Evolutionary conservation across 2,797 vertebrate species (phyloP), one percentile per base, ranked within the genome.

Genomic region (Carduelis carduelis): DNA sequence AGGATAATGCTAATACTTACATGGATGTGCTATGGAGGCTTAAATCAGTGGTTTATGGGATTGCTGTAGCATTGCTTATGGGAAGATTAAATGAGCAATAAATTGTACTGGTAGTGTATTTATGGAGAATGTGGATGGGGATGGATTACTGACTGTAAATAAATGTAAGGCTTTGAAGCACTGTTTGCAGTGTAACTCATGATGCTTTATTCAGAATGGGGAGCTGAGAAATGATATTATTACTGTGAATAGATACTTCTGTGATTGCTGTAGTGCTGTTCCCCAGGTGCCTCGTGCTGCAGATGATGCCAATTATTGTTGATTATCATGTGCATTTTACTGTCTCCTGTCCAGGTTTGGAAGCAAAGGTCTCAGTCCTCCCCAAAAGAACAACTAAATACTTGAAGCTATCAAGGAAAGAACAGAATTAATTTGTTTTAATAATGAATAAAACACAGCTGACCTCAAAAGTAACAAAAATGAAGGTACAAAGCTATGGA

Each of bases 141-240:
- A 49, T 86, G 59, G 72, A 47, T 76, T 91, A 26, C 34, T 63
- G 68, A 28, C 66, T 60, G 47, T 56, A 68, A 88, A 59, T 83
- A 83, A 83, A n/a, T 24, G 16, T 8, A 30, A 34, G 39, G 19
- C 34, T 91, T 71, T 41, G 65, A 49, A 81, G 35, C 3, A 3
- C 11, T 71, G 44, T 64, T 75, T 65, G 53, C 39, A 19, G 19
- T 78, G 15, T 65, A 68, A 55, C 30, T 46, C 30, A 12, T 14
- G 23, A 26, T 63, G 35, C 32, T 37, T 78, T 75, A 34, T 76
- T 87, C 43, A 43, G 56, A 81, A 32, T 6, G 39, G 12, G 13
- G 34, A 64, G 46, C 69, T 71, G 65, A 86, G n/a, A 70, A 61
- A 52, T 66, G 18, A 5, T 34, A 8, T 6, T 65, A 17, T 15